Percentiles rank a stretch among this genome's conserved stretches.
phyloP scores from a whole-genome alignment of 1,140 invertebrate genomes.

The Drosophila oshimai region DNA sequence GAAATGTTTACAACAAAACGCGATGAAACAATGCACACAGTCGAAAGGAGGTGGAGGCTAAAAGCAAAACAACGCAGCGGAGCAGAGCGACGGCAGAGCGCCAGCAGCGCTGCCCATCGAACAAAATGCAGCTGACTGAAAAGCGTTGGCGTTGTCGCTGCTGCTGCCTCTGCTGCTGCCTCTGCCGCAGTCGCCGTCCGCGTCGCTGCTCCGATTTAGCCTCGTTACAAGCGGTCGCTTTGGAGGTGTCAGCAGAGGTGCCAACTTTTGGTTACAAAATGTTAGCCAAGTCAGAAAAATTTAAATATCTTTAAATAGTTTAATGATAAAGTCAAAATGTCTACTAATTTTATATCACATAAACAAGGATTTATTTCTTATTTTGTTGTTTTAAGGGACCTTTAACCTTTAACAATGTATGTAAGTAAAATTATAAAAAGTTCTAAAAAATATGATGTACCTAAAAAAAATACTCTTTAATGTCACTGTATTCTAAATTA shows the following conservation, averaged over 20 bases:
- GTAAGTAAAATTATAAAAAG: no score
- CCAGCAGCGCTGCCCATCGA: conserved; percentile 20
- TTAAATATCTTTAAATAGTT: not conserved
- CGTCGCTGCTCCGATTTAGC: conserved; percentile 59
- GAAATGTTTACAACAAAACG: conserved; percentile 61
- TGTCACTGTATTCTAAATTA: no score
- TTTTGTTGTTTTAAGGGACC: no score
- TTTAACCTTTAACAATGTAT: no score
- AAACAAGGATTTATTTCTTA: no score
- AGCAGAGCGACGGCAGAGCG: conserved; percentile 18
- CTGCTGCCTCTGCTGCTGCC: not conserved
- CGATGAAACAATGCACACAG: conserved; percentile 69
- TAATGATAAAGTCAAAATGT: no score
- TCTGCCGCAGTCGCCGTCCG: not conserved
- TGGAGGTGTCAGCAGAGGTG: conserved; percentile 31
- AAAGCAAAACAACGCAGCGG: conserved; percentile 56
- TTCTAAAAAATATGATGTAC: no score
- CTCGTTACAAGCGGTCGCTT: conserved; percentile 63
- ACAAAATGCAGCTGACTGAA: conserved; percentile 60
- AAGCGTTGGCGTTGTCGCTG: conserved; percentile 38
- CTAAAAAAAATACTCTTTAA: no score
- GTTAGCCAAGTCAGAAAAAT: not conserved
- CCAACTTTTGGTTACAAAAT: conserved; percentile 6
- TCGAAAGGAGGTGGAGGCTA: conserved; percentile 78
- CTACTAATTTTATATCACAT: no score